phyloP scores from a whole-genome alignment of 2,113 vertebrate genomes.

The Vulpes vulpes region DNA sequence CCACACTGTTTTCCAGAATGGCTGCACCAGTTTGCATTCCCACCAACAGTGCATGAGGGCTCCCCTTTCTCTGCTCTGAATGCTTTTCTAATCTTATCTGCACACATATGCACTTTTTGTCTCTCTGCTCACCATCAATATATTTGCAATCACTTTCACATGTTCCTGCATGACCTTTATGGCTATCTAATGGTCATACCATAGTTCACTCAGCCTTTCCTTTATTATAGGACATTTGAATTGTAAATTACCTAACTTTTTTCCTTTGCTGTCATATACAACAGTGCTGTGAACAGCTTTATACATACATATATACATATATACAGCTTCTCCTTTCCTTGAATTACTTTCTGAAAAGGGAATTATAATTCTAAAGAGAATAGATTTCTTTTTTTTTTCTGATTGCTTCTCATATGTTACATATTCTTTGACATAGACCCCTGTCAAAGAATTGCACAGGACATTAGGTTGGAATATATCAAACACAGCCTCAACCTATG shows the following conservation, averaged over 20 bases:
- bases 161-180: not conserved
- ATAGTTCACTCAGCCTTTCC: not conserved
- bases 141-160: not conserved
- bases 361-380: not conserved
- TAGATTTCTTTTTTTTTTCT: conserved; percentile 12
- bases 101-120: not conserved
- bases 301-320: too few relatives aligned
- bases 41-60: not conserved
- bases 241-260: not conserved
- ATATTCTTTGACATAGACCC: not conserved
- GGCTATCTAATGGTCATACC: not conserved
- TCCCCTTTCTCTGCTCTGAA: not conserved
- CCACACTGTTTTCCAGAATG: not conserved
- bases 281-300: conserved; percentile 12
- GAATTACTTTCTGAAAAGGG: conserved; percentile 4
- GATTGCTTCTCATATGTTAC: not conserved
- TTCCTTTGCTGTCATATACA: not conserved
- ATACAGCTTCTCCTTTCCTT: conserved; percentile 21
- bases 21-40: not conserved
- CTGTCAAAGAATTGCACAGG: not conserved
- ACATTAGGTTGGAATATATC: not conserved
- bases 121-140: not conserved
- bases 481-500: not conserved
- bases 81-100: not conserved
- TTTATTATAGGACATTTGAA: not conserved